phyloP scores from a whole-genome alignment of 2,113 vertebrate genomes.

The Dermatemys mawii region DNA sequence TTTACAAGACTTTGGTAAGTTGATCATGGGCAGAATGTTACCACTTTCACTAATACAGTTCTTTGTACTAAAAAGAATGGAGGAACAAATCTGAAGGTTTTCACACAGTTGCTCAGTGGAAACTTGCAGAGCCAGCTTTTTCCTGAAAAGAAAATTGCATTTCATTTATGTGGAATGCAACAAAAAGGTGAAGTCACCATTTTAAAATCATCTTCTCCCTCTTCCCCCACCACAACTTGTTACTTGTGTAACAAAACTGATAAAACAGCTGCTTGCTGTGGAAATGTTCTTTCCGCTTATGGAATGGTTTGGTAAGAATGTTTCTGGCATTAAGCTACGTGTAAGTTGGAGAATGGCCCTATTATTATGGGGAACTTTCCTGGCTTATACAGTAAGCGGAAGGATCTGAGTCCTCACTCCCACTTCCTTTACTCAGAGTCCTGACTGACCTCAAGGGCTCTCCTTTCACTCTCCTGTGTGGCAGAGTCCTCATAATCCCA shows the following conservation, averaged over 20 bases:
- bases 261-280: background rate
- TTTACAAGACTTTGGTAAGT: background rate
- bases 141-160: background rate
- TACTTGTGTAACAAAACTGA: background rate
- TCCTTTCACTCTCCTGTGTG: no score
- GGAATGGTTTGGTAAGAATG: background rate
- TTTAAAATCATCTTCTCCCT: background rate
- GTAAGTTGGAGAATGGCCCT: no score
- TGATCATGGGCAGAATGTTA: background rate
- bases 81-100: background rate
- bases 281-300: background rate
- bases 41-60: background rate
- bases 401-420: no score
- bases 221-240: no score
- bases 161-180: fast-evolving
- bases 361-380: no score
- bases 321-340: fast-evolving
- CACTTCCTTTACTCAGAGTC: no score
- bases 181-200: background rate
- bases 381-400: no score
- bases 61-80: background rate
- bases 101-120: background rate
- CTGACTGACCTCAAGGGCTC: no score
- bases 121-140: background rate
- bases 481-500: no score